Evolutionary conservation across 2,888 invertebrate genomes (phyloP).

Genomic region (Sarcophaga subvicina): DNA sequence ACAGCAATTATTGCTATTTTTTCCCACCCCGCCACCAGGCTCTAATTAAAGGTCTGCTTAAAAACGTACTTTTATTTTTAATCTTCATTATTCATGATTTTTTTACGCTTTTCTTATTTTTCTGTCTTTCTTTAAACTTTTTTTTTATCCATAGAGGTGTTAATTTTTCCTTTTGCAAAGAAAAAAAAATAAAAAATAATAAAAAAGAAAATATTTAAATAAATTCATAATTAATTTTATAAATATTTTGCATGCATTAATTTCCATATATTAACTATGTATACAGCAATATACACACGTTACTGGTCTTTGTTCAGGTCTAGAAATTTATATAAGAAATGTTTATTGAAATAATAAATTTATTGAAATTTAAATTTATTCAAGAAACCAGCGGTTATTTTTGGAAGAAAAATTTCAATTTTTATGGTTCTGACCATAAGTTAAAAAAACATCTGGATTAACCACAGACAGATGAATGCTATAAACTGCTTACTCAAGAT

Average conservation of each 20-base stretch:
- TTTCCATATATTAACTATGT: background rate
- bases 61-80: background rate
- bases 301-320: background rate
- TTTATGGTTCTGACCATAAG: too few species aligned
- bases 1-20: background rate
- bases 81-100: background rate
- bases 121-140: background rate
- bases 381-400: too few species aligned
- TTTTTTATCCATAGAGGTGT: slow-evolving; percentile 7
- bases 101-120: background rate
- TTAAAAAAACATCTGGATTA: too few species aligned
- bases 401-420: too few species aligned
- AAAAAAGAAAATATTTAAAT: background rate
- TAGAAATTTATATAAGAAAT: background rate
- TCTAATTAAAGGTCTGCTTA: background rate
- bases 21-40: background rate
- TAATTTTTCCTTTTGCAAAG: background rate
- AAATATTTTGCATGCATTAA: slow-evolving; percentile 21
- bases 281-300: background rate
- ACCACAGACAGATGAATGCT: too few species aligned
- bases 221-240: slow-evolving; percentile 28
- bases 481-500: too few species aligned
- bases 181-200: too few species aligned
- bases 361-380: too few species aligned
- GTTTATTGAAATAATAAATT: too few species aligned